phyloP scores from a whole-genome alignment of 2,888 invertebrate species.

The Zonitis immaculata region DNA sequence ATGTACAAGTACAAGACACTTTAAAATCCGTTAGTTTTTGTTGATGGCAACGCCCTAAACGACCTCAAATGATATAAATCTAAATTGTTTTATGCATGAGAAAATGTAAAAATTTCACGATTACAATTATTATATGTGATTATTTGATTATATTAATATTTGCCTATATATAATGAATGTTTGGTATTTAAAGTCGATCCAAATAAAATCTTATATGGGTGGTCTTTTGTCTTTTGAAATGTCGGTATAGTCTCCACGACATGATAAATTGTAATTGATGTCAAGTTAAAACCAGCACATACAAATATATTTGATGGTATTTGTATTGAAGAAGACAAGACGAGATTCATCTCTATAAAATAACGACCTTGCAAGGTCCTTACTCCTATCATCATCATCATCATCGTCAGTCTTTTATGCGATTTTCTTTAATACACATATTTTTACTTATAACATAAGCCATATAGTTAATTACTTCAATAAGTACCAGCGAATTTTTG shows the following conservation, averaged over 20 bases:
- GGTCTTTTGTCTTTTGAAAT: slow-evolving; percentile 25
- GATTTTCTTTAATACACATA: slow-evolving; percentile 21
- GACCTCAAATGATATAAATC: slow-evolving; percentile 25
- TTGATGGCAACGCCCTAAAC: slow-evolving; percentile 21
- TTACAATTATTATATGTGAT: too few relatives aligned
- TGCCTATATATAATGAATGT: too few relatives aligned
- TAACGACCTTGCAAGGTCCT: slow-evolving; percentile 41
- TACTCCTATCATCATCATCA: slow-evolving; percentile 29
- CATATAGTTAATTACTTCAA: too few relatives aligned
- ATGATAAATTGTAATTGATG: slow-evolving; percentile 20
- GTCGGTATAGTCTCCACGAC: slow-evolving; percentile 8
- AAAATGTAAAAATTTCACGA: slow-evolving; percentile 11
- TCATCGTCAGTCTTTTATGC: slow-evolving; percentile 12
- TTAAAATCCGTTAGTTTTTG: slow-evolving; percentile 25
- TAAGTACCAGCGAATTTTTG: too few relatives aligned
- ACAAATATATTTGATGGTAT: slow-evolving; percentile 2
- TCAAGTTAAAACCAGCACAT: slow-evolving; percentile 4
- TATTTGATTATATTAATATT: too few relatives aligned
- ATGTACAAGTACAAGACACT: too few relatives aligned
- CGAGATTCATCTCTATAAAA: slow-evolving; percentile 19
- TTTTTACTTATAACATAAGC: too few relatives aligned
- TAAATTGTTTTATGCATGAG: slow-evolving; percentile 21
- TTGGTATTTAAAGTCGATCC: slow-evolving; percentile 35
- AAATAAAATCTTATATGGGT: slow-evolving; percentile 31
- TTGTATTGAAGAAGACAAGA: slow-evolving; percentile 13